Evolutionary conservation across 2,888 invertebrate genomes (phyloP).

Genomic region (Erynnis tages): DNA sequence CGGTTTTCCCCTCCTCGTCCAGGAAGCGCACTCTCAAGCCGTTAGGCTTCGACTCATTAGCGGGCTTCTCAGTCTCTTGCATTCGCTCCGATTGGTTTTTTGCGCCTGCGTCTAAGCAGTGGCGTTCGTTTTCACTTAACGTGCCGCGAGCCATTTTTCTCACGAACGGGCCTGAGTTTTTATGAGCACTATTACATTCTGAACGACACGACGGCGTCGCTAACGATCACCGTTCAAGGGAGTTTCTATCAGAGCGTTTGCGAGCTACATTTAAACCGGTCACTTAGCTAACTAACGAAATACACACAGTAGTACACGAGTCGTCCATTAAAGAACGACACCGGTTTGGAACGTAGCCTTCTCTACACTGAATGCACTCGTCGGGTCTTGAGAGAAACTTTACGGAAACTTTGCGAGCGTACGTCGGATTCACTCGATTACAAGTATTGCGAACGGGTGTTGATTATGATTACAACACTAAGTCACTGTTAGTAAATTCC

Average conservation of each 20-base stretch:
- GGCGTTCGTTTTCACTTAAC: conserved; percentile 71
- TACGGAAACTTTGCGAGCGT: conserved; percentile 41
- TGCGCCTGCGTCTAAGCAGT: conserved; percentile 61
- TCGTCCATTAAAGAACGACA: conserved; percentile 77
- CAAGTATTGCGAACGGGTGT: conserved; percentile 38
- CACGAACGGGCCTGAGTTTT: conserved; percentile 38
- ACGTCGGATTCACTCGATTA: conserved; percentile 42
- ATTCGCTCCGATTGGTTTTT: conserved; percentile 63
- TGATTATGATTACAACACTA: conserved; percentile 47
- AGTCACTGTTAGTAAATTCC: conserved; percentile 40
- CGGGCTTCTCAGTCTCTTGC: conserved; percentile 62
- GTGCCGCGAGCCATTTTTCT: conserved; percentile 73
- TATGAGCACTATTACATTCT: conserved; percentile 47
- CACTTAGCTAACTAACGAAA: conserved; percentile 61
- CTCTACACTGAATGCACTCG: conserved; percentile 70
- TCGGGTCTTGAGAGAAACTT: conserved; percentile 52
- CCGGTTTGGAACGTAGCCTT: conserved; percentile 79
- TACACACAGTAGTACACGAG: conserved; percentile 69
- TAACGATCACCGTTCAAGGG: conserved; percentile 37
- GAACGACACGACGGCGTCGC: conserved; percentile 36
- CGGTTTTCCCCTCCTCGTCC: conserved; percentile 75
- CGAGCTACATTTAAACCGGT: conserved; percentile 49
- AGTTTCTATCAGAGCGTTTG: conserved; percentile 41
- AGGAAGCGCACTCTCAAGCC: conserved; percentile 73
- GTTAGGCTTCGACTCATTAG: conserved; percentile 56